Percentiles rank a stretch among this genome's conserved stretches.
Conservation (phyloP, 2,113 vertebrate genomes). For the Melanocharis versteri region DNA sequence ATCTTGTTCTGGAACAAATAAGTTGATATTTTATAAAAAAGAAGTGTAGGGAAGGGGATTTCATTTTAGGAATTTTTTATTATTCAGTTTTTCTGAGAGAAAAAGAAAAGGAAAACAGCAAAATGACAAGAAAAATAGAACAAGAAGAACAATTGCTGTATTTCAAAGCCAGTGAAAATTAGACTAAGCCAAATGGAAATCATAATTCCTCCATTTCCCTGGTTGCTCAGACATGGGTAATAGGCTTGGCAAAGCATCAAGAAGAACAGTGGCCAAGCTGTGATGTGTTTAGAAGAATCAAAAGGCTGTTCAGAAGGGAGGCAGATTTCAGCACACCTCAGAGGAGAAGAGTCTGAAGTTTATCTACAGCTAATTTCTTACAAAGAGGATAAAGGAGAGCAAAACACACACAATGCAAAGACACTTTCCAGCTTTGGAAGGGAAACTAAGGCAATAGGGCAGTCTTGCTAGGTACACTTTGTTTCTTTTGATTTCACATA, state of each 20-base stretch:
- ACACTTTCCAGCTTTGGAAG: neutral
- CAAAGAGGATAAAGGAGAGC: neutral
- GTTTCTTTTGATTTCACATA: neutral
- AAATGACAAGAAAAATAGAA: constrained; percentile 10
- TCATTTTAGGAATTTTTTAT: neutral
- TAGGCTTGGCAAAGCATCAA: constrained; percentile 72
- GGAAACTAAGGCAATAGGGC: neutral
- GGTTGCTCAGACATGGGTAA: constrained; percentile 68
- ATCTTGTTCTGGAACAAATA: constrained; percentile 25
- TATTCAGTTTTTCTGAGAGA: neutral
- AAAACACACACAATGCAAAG: neutral
- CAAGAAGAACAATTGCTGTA: constrained; percentile 53
- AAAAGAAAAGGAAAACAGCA: neutral
- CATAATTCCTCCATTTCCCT: constrained; percentile 69
- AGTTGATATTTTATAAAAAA: neutral
- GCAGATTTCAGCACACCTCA: constrained; percentile 31
- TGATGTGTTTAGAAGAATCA: constrained; percentile 32
- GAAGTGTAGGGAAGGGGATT: neutral
- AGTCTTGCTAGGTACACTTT: neutral
- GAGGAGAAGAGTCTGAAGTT: neutral
- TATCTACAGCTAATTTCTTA: neutral
- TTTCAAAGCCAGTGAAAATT: constrained; percentile 72
- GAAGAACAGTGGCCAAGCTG: constrained; percentile 58
- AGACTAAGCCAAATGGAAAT: constrained; percentile 76
- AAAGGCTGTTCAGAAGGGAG: neutral